Conservation (phyloP, 1,140 invertebrate species). For the Sipha flava region DNA sequence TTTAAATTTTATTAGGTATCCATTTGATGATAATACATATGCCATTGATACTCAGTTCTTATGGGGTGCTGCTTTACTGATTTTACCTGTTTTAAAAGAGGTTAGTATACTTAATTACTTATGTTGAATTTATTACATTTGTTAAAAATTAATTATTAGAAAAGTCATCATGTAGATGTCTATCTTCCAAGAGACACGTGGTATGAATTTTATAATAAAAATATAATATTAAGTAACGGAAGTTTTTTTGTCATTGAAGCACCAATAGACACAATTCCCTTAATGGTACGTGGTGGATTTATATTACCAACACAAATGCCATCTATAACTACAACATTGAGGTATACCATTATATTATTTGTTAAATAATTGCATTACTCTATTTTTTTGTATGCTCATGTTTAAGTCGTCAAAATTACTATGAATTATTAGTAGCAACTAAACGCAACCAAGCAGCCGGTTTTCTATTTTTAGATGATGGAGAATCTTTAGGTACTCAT, state of each 20-base stretch:
- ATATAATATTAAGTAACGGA: conserved; percentile 46
- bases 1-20: conserved; percentile 51
- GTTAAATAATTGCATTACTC: background rate
- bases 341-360: conserved; percentile 17
- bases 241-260: conserved; percentile 48
- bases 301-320: conserved; percentile 62
- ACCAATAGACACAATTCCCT: conserved; percentile 55
- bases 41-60: conserved; percentile 70
- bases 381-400: background rate
- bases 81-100: conserved; percentile 63
- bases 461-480: background rate
- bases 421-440: background rate
- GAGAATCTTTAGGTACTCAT: background rate
- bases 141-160: background rate
- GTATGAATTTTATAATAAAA: conserved; percentile 60
- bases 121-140: background rate
- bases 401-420: background rate
- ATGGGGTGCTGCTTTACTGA: conserved; percentile 66
- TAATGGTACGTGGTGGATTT: conserved; percentile 60
- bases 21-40: conserved; percentile 56
- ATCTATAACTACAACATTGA: conserved; percentile 54
- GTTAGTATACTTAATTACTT: conserved; percentile 42
- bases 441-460: background rate
- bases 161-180: conserved; percentile 43
- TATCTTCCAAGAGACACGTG: conserved; percentile 64